These are phyloP conservation scores for Charadrius vociferus DNA, from an alignment of 2,113 vertebrate genomes.

Conservation along the genomic window DNA sequence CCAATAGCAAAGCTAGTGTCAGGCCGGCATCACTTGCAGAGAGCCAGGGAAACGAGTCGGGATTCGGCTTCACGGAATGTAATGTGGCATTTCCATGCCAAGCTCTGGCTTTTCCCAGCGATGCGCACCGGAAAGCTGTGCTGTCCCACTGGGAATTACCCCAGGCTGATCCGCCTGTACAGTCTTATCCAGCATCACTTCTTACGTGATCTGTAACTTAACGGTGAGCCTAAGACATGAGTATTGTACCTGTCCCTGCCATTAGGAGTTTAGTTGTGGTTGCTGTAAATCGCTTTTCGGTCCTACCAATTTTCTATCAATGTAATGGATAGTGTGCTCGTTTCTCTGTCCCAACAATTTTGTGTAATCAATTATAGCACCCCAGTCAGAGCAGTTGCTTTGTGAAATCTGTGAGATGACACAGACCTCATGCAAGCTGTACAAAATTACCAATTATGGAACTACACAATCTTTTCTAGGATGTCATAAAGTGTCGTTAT, in stretches of 20 bases:
- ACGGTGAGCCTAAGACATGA: neutral
- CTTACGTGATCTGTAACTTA: neutral
- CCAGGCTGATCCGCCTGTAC: neutral
- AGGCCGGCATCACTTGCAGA: neutral
- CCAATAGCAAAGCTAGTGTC: neutral
- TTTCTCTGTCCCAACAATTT: neutral
- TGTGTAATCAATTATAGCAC: neutral
- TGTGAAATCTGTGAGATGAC: conserved; percentile 23
- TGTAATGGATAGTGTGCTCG: neutral
- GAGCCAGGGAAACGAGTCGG: neutral
- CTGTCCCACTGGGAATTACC: neutral
- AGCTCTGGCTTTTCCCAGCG: neutral
- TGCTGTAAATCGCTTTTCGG: neutral
- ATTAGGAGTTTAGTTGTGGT: neutral
- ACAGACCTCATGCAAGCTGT: conserved; percentile 25
- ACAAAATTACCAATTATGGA: conserved; percentile 35
- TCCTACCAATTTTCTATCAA: conserved; percentile 1
- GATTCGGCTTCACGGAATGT: fast-evolving
- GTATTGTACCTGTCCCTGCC: neutral
- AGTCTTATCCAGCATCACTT: neutral
- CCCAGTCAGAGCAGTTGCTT: conserved; percentile 24
- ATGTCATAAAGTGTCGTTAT: conserved; percentile 35
- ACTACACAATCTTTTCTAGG: conserved; percentile 33
- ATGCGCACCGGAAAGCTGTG: neutral
- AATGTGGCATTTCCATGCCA: fast-evolving